phyloP scores from a whole-genome alignment of 2,113 vertebrate species.

The Daboia siamensis region DNA sequence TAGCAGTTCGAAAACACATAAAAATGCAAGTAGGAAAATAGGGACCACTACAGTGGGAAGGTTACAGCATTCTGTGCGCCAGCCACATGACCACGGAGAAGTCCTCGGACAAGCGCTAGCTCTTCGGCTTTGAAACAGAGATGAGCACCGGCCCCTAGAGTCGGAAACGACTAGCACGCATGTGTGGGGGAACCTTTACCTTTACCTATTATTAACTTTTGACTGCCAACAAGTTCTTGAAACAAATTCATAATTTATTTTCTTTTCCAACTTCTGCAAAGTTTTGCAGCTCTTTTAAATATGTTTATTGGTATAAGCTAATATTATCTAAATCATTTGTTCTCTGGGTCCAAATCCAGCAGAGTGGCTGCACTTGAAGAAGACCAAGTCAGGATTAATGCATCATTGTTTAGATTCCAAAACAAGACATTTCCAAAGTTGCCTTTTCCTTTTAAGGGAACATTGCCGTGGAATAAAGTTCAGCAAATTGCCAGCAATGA shows the following conservation, averaged over 20 bases:
- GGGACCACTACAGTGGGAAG: too few species aligned
- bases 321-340: neutral
- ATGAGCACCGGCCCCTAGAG: too few species aligned
- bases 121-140: too few species aligned
- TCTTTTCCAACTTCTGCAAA: neutral
- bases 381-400: constrained; percentile 20
- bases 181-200: too few species aligned
- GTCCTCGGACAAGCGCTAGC: too few species aligned
- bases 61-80: too few species aligned
- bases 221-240: neutral
- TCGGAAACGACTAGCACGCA: too few species aligned
- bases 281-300: neutral
- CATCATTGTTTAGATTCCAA: constrained; percentile 46
- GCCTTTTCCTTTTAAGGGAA: constrained; percentile 79
- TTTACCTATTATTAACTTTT: neutral
- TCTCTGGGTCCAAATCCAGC: neutral
- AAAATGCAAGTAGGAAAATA: too few species aligned
- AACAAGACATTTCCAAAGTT: constrained; percentile 57
- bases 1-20: too few species aligned
- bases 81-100: too few species aligned
- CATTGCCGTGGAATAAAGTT: constrained; percentile 55
- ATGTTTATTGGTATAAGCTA: neutral
- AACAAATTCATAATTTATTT: neutral
- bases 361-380: neutral
- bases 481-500: constrained; percentile 47